Conservation (phyloP, 2,888 invertebrate genomes). For the Protophormia terraenovae region DNA sequence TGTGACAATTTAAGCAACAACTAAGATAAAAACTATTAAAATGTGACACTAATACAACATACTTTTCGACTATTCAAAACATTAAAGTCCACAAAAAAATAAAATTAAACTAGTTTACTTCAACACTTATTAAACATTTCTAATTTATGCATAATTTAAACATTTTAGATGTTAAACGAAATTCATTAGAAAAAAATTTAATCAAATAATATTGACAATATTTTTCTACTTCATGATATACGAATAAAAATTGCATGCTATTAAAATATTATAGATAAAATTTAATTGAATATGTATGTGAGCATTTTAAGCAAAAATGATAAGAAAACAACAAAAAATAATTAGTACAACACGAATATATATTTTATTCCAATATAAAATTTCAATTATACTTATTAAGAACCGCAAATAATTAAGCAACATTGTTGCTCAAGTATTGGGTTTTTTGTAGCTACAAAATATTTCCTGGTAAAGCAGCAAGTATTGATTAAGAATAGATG, state of each 20-base stretch:
- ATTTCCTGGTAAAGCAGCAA: neutral
- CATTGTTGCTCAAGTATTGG: conserved; percentile 33
- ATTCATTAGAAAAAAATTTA: conserved; percentile 19
- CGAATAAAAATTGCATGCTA: neutral
- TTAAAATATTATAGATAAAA: conserved; percentile 46
- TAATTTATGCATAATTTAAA: conserved; percentile 62
- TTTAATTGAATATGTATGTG: conserved; percentile 25
- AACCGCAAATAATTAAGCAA: conserved; percentile 33
- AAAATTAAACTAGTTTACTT: conserved; percentile 42
- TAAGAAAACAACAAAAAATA: neutral
- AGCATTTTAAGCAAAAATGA: neutral
- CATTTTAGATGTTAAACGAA: neutral
- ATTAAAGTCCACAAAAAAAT: neutral
- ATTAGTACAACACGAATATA: neutral
- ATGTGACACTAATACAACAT: conserved; percentile 64
- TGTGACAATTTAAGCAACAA: conserved; percentile 47
- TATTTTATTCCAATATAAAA: neutral
- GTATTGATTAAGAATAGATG: neutral
- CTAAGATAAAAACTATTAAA: conserved; percentile 62
- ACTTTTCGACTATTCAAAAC: conserved; percentile 15
- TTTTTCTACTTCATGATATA: neutral
- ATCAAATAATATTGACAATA: conserved; percentile 30
- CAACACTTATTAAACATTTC: conserved; percentile 55
- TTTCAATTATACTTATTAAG: conserved; percentile 9
- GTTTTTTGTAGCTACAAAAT: neutral